Evolutionary conservation across 2,888 invertebrate genomes (phyloP), one percentile per base, ranked within the genome.

Genomic region (Spisula solida): DNA sequence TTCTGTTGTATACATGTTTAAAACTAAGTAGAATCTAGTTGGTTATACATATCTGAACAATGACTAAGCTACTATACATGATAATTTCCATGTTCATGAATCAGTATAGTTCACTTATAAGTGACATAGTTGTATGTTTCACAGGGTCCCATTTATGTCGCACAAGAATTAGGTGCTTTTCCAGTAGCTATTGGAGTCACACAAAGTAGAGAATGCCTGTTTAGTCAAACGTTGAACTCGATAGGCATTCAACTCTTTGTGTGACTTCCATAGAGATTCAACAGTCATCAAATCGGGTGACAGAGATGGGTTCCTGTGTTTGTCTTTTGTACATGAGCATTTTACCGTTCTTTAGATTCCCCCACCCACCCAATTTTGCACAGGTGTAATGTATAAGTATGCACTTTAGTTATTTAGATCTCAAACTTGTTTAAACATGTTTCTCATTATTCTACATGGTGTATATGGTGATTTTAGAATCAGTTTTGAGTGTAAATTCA

Each of bases 321-420:
- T 60, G 60, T 60, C 25, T 4, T 25, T 25, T 60, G 60, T 60
- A 25, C 60, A 60, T 60, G 8, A 60, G 20, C 25, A 31, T 75
- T 31, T 18, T 31, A 31, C 31, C 16, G 6, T 31, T 14, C 25
- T 75, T 31, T 75, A 25, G 31, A 31, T 18, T 20, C 60, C 60
- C 56, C 60, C 60, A 60, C 60, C 60, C 60, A n/a, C 60, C 60
- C 20, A 60, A 60, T 25, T 18, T 60, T 60, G 60, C 60, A 60
- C n/a, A 20, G 60, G 60, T 60, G 25, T 60, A 25, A 25, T 60
- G 25, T 60, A 20, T 8, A 60, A 20, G 60, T 60, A 60, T 60
- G 60, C 60, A 60, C 18, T 18, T 60, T 60, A 60, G 75, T 75
- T 75, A 34, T 75, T 75, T 75, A 75, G 75, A 75, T 75, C 75